phyloP scores from a whole-genome alignment of 2,888 invertebrate species.

The Ypsolopha sequella region DNA sequence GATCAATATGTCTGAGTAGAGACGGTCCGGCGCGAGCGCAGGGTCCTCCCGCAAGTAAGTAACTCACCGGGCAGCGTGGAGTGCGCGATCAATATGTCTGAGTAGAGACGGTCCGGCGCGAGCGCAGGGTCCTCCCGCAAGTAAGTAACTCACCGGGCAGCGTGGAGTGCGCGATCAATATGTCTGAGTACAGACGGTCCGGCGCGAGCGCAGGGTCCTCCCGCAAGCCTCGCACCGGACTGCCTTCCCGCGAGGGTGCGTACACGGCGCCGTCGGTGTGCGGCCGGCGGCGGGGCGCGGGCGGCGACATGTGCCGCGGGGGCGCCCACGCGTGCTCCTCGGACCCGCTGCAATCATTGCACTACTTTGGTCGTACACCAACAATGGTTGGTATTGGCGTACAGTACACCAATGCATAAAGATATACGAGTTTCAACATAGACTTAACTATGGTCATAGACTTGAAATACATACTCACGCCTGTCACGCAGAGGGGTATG shows the following conservation, averaged over 20 bases:
- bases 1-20: no score
- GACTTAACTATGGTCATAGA: no score
- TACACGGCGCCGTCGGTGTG: slow-evolving; percentile 5
- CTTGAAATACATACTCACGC: no score
- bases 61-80: slow-evolving; percentile 62
- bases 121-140: slow-evolving; percentile 12
- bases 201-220: slow-evolving; percentile 16
- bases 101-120: slow-evolving; percentile 33
- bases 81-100: slow-evolving; percentile 75
- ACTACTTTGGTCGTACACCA: no score
- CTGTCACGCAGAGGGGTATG: no score
- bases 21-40: no score
- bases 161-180: slow-evolving; percentile 76
- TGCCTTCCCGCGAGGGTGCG: slow-evolving; percentile 18
- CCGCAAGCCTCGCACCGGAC: slow-evolving; percentile 24
- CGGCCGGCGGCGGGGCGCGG: neutral
- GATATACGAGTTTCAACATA: no score
- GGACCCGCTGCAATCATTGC: slow-evolving; percentile 28
- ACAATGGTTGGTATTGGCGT: no score
- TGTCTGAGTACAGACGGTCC: slow-evolving; percentile 62
- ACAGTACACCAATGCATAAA: no score
- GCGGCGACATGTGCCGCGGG: slow-evolving; percentile 20
- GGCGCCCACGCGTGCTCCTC: slow-evolving; percentile 14
- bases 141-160: slow-evolving; percentile 31
- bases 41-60: no score